These are phyloP conservation scores for Drepana arcuata DNA, from an alignment of 1,140 invertebrate genomes.

Conservation along the genomic window DNA sequence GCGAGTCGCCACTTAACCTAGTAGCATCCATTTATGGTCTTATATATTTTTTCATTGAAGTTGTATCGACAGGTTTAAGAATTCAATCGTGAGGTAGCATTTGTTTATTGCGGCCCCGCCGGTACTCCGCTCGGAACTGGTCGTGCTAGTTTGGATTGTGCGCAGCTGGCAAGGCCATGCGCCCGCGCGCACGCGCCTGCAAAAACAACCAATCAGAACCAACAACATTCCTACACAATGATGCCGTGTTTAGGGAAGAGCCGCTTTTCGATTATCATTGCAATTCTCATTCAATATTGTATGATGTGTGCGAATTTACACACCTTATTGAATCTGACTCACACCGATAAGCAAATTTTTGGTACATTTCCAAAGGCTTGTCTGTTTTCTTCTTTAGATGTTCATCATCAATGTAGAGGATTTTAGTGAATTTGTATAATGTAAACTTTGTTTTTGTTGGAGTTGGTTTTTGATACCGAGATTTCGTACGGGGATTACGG, in stretches of 20 bases:
- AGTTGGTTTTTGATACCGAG: too few relatives aligned
- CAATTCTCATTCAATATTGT: not conserved
- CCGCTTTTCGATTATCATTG: not conserved
- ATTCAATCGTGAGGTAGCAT: slow-evolving; percentile 49
- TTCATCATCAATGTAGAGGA: too few relatives aligned
- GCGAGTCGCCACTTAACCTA: too few relatives aligned
- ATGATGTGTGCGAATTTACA: not conserved
- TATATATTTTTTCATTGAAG: too few relatives aligned
- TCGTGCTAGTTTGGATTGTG: slow-evolving; percentile 26
- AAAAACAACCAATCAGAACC: slow-evolving; percentile 41
- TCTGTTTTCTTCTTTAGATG: too few relatives aligned
- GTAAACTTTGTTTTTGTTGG: too few relatives aligned
- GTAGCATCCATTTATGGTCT: too few relatives aligned
- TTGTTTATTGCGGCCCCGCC: slow-evolving; percentile 47
- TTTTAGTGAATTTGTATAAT: too few relatives aligned
- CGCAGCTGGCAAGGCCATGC: slow-evolving; percentile 56
- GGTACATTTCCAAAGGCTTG: too few relatives aligned
- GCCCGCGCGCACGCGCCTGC: slow-evolving; percentile 32
- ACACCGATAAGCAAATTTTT: too few relatives aligned
- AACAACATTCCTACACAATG: slow-evolving; percentile 37
- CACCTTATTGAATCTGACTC: too few relatives aligned
- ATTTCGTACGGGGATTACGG: too few relatives aligned
- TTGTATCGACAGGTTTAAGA: slow-evolving; percentile 11
- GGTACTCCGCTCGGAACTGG: slow-evolving; percentile 31
- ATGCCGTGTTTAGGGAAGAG: slow-evolving; percentile 23